Conservation (phyloP, 2,113 vertebrate species). For the Illadopsis cleaveri region DNA sequence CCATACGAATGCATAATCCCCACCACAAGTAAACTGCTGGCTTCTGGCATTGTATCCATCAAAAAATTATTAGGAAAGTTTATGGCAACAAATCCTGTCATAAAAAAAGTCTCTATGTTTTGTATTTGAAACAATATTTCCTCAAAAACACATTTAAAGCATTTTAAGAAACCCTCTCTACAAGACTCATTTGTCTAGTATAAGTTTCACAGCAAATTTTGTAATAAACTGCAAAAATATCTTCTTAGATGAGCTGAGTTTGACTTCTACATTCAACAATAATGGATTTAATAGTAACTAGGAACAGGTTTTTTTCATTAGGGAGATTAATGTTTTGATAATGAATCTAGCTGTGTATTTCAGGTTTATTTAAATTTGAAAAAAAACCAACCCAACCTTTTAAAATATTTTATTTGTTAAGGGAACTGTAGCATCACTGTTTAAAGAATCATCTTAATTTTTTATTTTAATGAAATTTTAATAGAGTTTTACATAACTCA, state of each 20-base stretch:
- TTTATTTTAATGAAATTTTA: neutral
- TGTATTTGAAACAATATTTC: conserved; percentile 64
- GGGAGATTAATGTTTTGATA: neutral
- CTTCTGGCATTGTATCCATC: neutral
- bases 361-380: neutral
- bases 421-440: neutral
- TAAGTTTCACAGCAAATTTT: conserved; percentile 16
- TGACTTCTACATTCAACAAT: neutral
- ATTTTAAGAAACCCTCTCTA: neutral
- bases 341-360: neutral
- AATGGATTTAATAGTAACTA: neutral
- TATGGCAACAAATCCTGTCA: conserved; percentile 47
- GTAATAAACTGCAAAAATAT: conserved; percentile 14
- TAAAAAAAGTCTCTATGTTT: conserved; percentile 45
- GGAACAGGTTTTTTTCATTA: neutral
- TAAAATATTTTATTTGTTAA: neutral
- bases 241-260: neutral
- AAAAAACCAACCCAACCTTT: neutral
- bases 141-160: conserved; percentile 38
- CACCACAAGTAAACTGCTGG: neutral
- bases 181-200: conserved; percentile 40
- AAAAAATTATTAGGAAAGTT: conserved; percentile 43
- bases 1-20: neutral
- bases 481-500: neutral
- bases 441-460: neutral